These are phyloP conservation scores for Sarcophaga variegata DNA, from an alignment of 2,888 invertebrate genomes.

Conservation along the genomic window DNA sequence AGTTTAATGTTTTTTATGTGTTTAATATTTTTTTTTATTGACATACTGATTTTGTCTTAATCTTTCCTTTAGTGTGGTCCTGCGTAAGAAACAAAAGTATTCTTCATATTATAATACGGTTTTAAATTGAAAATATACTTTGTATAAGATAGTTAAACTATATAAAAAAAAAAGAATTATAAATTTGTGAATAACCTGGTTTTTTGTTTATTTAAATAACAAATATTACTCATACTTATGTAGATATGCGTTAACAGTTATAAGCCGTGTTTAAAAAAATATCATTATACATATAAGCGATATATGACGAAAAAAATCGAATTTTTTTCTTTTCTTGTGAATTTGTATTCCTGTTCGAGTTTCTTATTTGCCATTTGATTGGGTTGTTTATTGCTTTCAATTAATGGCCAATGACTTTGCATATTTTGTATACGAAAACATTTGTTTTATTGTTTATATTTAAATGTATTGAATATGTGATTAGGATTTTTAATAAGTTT, in stretches of 20 bases:
- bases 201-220: too few species aligned
- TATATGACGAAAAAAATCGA: too few species aligned
- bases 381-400: too few species aligned
- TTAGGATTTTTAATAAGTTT: conserved; percentile 14
- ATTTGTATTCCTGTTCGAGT: too few species aligned
- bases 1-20: conserved; percentile 61
- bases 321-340: too few species aligned
- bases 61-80: conserved; percentile 71
- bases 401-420: conserved; percentile 37
- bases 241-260: too few species aligned
- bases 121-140: conserved; percentile 10
- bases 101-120: conserved; percentile 68
- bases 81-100: conserved; percentile 71
- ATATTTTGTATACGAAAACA: background rate
- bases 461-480: background rate
- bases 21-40: conserved; percentile 2
- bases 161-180: background rate
- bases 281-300: too few species aligned
- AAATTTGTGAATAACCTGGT: too few species aligned
- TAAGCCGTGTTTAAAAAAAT: too few species aligned
- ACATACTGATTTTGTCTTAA: conserved; percentile 13
- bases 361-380: too few species aligned
- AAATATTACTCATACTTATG: too few species aligned
- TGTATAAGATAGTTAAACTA: background rate
- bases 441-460: background rate